A percentile compares a stretch with the other conserved stretches of the same genome.
These are phyloP conservation scores for Cacoxenus indagator DNA, from an alignment of 2,888 invertebrate genomes.

Conservation along the genomic window DNA sequence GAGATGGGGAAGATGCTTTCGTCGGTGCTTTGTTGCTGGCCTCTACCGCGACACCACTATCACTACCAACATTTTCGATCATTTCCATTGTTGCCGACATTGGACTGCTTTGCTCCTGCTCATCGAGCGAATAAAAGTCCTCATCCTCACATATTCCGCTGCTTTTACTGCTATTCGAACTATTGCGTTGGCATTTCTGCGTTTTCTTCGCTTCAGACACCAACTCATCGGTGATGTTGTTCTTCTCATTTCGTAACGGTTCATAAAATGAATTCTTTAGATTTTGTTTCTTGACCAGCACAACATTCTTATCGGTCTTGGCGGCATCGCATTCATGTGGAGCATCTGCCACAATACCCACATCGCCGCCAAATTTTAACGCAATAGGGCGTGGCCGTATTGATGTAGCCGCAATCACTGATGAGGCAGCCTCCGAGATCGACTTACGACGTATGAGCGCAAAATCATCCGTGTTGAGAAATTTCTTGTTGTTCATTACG, in stretches of 20 bases:
- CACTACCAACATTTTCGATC: constrained; percentile 19
- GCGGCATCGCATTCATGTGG: constrained; percentile 47
- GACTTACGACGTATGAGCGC: constrained; percentile 63
- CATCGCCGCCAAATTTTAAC: constrained; percentile 46
- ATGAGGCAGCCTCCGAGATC: constrained; percentile 54
- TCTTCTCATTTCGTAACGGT: constrained; percentile 38
- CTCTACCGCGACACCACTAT: constrained; percentile 24
- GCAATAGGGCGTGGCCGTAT: constrained; percentile 54
- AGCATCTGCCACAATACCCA: constrained; percentile 45
- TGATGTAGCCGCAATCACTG: constrained; percentile 53
- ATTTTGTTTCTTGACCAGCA: constrained; percentile 54
- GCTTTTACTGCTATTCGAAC: constrained; percentile 50
- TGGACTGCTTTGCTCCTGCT: constrained; percentile 37
- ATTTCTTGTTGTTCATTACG: constrained; percentile 60
- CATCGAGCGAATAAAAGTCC: constrained; percentile 50
- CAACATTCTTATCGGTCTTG: constrained; percentile 56
- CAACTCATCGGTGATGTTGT: constrained; percentile 28
- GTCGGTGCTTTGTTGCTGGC: constrained; percentile 16
- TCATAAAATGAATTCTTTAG: constrained; percentile 50
- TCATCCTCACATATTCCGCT: constrained; percentile 53
- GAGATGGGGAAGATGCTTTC: constrained; percentile 62
- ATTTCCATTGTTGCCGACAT: background rate
- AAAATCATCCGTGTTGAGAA: constrained; percentile 61
- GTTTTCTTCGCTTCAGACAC: background rate
- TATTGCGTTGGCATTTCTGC: constrained; percentile 41